A percentile compares a stretch with the other conserved stretches of the same genome.
Evolutionary conservation across 1,140 invertebrate species (phyloP).

Genomic region (Drosophila ercepeae): DNA sequence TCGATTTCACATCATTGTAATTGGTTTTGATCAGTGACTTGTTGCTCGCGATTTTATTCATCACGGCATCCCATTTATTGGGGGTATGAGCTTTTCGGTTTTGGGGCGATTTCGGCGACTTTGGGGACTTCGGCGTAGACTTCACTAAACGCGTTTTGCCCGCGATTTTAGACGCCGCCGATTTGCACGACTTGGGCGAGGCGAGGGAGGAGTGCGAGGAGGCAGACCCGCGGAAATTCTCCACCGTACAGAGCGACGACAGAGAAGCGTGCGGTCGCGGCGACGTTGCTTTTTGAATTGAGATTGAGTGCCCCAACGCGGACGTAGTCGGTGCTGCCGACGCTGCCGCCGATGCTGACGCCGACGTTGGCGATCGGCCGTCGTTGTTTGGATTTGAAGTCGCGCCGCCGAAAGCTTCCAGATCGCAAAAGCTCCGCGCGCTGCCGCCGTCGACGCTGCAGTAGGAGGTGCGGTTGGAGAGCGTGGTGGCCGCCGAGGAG

Average conservation of each 20-base stretch:
- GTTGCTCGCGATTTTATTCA: constrained; percentile 91
- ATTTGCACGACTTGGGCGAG: constrained; percentile 61
- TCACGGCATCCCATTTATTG: constrained; percentile 90
- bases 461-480: constrained; percentile 82
- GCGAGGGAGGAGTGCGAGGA: constrained; percentile 58
- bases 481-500: constrained; percentile 69
- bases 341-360: constrained; percentile 24
- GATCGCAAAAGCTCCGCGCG: constrained; percentile 72
- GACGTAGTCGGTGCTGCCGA: constrained; percentile 26
- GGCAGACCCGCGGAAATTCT: constrained; percentile 40
- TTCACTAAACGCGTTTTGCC: constrained; percentile 24
- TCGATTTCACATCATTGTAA: constrained; percentile 92
- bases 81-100: constrained; percentile 82
- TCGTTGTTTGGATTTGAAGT: constrained; percentile 30
- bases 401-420: constrained; percentile 66
- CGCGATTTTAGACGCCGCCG: constrained; percentile 12
- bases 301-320: constrained; percentile 56
- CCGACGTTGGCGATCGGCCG: neutral
- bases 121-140: constrained; percentile 53
- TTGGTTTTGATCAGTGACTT: constrained; percentile 89
- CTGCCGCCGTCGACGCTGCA: constrained; percentile 79
- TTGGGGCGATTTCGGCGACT: constrained; percentile 57
- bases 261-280: constrained; percentile 74
- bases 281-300: constrained; percentile 68
- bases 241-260: constrained; percentile 67